Percentiles rank a stretch among this genome's conserved stretches.
phyloP scores from a whole-genome alignment of 2,113 vertebrate species.

The Protomyctophum bolini region DNA sequence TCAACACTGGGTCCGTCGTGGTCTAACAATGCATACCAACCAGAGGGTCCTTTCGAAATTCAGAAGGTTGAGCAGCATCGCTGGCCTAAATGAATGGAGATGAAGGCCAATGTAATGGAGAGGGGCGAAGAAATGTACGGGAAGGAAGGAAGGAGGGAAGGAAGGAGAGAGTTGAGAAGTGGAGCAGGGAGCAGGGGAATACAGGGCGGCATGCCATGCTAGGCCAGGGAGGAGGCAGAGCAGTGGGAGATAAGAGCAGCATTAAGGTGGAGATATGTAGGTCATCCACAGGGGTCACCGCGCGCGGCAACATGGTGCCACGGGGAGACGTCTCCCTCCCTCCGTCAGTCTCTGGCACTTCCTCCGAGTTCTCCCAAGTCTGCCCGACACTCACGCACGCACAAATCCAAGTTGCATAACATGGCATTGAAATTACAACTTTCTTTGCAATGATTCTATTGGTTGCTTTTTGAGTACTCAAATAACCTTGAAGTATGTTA shows the following conservation, averaged over 20 bases:
- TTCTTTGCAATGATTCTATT: no score
- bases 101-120: background rate
- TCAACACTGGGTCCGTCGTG: no score
- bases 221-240: background rate
- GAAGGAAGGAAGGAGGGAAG: background rate
- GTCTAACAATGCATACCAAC: no score
- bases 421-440: no score
- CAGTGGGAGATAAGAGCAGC: constrained; percentile 10
- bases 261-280: constrained; percentile 26
- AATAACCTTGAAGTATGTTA: no score
- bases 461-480: no score
- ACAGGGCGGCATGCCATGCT: background rate
- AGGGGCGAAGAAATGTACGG: background rate
- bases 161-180: constrained; percentile 14
- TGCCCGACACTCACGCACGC: background rate
- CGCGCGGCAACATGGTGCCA: constrained; percentile 4
- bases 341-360: constrained; percentile 13
- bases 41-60: background rate
- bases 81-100: background rate
- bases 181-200: constrained; percentile 19
- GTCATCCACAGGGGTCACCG: constrained; percentile 5
- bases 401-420: no score
- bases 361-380: background rate
- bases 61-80: background rate
- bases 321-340: constrained; percentile 34